phyloP scores from a whole-genome alignment of 2,113 vertebrate species.

The Cettia cetti region DNA sequence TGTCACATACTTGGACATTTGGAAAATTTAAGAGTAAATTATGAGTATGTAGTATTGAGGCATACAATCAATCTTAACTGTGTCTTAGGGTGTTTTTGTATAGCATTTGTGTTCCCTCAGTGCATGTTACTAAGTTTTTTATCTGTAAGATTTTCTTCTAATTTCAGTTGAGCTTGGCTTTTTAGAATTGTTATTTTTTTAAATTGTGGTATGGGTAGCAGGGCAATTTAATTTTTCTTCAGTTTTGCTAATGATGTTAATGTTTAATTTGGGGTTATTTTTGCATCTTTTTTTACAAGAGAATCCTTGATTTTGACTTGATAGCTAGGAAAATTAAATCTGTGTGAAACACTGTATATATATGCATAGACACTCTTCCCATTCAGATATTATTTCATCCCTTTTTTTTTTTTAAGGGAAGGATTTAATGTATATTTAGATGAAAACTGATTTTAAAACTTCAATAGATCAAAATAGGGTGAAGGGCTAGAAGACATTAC shows the following conservation, averaged over 20 bases:
- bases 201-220: neutral
- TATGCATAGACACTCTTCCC: neutral
- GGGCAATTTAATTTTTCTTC: neutral
- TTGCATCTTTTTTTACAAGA: neutral
- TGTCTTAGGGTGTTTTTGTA: neutral
- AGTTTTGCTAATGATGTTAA: neutral
- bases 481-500: constrained; percentile 58
- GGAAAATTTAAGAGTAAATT: neutral
- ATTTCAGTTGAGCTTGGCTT: neutral
- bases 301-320: neutral
- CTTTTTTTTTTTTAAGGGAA: neutral
- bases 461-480: constrained; percentile 38
- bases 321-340: neutral
- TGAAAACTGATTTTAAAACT: constrained; percentile 44
- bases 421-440: constrained; percentile 20
- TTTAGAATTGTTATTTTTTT: neutral
- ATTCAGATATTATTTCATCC: neutral
- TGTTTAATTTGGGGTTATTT: neutral
- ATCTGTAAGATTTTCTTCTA: neutral
- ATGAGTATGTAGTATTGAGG: neutral
- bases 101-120: neutral
- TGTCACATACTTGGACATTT: neutral
- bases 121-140: neutral
- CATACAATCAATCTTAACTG: neutral
- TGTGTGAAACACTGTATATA: neutral